Evolutionary conservation across 2,888 invertebrate genomes (phyloP).

Genomic region (Agrochola lota): DNA sequence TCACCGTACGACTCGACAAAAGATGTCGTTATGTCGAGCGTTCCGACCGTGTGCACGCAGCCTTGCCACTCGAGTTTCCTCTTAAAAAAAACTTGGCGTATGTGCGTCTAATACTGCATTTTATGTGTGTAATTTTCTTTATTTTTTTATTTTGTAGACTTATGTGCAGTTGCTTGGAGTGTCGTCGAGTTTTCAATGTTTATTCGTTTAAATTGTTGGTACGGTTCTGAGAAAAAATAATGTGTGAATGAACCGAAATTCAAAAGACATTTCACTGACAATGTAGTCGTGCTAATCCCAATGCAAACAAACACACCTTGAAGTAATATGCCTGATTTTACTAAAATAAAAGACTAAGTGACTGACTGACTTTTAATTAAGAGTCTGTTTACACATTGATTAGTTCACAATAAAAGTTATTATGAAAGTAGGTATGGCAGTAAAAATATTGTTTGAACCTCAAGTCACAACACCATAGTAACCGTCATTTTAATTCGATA

Average conservation of each 20-base stretch:
- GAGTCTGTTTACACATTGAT: not conserved
- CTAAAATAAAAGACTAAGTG: not conserved
- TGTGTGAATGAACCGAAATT: too few species aligned
- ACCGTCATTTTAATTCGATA: slow-evolving; percentile 16
- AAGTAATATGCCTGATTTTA: not conserved
- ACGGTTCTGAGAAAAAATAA: not conserved
- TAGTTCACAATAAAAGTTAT: not conserved
- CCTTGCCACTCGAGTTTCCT: slow-evolving; percentile 65
- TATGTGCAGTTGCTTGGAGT: slow-evolving; percentile 40
- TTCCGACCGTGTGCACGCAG: slow-evolving; percentile 65
- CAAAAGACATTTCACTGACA: not conserved
- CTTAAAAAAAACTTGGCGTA: slow-evolving; percentile 69
- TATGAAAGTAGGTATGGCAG: not conserved
- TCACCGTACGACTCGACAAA: slow-evolving; percentile 76
- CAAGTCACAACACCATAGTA: not conserved
- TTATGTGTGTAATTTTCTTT: slow-evolving; percentile 42
- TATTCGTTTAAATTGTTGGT: slow-evolving; percentile 36
- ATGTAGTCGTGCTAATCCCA: too few species aligned
- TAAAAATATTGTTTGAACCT: too few species aligned
- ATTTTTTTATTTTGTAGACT: slow-evolving; percentile 48
- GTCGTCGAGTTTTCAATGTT: slow-evolving; percentile 43
- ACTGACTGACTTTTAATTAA: not conserved
- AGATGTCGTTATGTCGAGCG: slow-evolving; percentile 81
- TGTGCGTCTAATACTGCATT: slow-evolving; percentile 60
- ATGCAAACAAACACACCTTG: not conserved